These are phyloP conservation scores for Botrylloides violaceus DNA, from an alignment of 23 tunicate genomes.

Conservation along the genomic window DNA sequence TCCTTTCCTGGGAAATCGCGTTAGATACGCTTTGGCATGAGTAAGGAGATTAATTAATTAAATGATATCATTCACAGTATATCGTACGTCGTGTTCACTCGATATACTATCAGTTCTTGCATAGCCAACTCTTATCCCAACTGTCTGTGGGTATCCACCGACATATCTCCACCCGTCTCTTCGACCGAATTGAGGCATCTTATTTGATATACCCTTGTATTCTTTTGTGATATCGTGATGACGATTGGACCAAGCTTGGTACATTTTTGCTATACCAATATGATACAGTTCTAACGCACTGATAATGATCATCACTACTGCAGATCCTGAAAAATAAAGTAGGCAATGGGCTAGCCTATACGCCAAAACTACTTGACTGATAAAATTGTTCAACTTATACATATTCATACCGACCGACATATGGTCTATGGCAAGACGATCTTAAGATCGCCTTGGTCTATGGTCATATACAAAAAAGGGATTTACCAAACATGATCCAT, in stretches of 20 bases:
- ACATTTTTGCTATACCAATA: constrained; percentile 16
- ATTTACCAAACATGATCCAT: constrained; percentile 24
- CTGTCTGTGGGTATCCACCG: constrained; percentile 17
- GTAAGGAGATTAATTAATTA: too few species aligned
- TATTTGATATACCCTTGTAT: not conserved
- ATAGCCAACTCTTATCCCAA: constrained; percentile 12
- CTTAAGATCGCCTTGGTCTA: too few species aligned
- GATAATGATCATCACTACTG: not conserved
- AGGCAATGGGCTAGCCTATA: too few species aligned
- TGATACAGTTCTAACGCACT: constrained; percentile 22
- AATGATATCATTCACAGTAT: too few species aligned
- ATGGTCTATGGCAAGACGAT: too few species aligned
- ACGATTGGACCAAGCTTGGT: constrained; percentile 21
- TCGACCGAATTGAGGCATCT: not conserved
- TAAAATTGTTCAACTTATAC: too few species aligned
- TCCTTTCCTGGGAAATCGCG: too few species aligned
- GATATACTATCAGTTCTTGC: constrained; percentile 19
- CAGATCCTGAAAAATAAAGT: constrained; percentile 9
- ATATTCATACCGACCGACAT: too few species aligned
- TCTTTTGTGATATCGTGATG: constrained; percentile 30
- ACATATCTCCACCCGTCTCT: not conserved
- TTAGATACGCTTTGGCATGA: too few species aligned
- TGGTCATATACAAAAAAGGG: not conserved
- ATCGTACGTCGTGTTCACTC: too few species aligned
- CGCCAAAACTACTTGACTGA: too few species aligned